Conservation (phyloP, 1,140 invertebrate species). For the Bombus cullumanus region DNA sequence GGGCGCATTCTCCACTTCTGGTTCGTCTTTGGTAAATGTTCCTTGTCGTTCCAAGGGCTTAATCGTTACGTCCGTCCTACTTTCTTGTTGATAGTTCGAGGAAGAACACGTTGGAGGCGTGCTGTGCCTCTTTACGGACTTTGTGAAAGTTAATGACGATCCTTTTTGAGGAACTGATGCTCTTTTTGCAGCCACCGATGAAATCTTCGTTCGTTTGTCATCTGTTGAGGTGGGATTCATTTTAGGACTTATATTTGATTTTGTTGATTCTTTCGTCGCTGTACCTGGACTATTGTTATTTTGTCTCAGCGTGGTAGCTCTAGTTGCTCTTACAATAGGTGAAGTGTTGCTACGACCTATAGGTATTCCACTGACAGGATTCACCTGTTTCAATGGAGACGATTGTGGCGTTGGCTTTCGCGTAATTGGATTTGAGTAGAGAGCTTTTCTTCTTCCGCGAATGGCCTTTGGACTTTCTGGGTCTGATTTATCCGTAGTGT, state of each 20-base stretch:
- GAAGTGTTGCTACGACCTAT: slow-evolving; percentile 79
- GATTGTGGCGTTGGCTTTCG: slow-evolving; percentile 76
- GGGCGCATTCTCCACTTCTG: slow-evolving; percentile 80
- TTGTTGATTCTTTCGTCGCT: slow-evolving; percentile 49
- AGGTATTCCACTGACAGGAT: slow-evolving; percentile 70
- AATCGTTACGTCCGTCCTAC: slow-evolving; percentile 63
- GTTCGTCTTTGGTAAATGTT: slow-evolving; percentile 93
- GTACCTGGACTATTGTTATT: slow-evolving; percentile 67
- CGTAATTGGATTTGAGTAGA: slow-evolving; percentile 83
- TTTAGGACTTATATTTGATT: slow-evolving; percentile 68
- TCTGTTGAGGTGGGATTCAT: slow-evolving; percentile 18
- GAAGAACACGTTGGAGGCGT: slow-evolving; percentile 65
- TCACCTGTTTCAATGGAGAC: slow-evolving; percentile 75
- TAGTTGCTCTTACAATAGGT: slow-evolving; percentile 76
- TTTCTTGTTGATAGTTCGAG: slow-evolving; percentile 52
- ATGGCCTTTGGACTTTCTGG: slow-evolving; percentile 86
- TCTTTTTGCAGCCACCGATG: slow-evolving; percentile 58
- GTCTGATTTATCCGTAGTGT: slow-evolving; percentile 72
- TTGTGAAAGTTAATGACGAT: slow-evolving; percentile 61
- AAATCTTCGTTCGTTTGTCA: slow-evolving; percentile 45
- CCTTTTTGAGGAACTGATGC: slow-evolving; percentile 75
- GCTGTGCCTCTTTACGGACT: slow-evolving; percentile 74
- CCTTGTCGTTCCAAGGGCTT: slow-evolving; percentile 89
- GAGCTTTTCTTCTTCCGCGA: slow-evolving; percentile 89
- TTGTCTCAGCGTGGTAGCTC: slow-evolving; percentile 77